Evolutionary conservation across 1,140 invertebrate genomes (phyloP).

Genomic region (Drosophila arizonae): DNA sequence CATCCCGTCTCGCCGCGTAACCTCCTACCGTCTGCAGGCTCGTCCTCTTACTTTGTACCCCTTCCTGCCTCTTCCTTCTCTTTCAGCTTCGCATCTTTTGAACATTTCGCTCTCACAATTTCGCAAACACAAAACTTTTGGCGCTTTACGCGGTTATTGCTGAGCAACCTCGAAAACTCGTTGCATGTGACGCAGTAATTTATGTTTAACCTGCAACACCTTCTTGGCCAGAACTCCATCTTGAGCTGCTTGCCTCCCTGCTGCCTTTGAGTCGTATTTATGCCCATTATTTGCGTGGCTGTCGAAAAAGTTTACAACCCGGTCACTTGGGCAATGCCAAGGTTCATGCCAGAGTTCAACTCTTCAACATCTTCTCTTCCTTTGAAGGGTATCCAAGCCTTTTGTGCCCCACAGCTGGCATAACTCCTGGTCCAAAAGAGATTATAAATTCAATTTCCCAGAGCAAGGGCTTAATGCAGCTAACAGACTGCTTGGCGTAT

Average conservation of each 20-base stretch:
- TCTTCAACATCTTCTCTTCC: neutral
- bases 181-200: constrained; percentile 54
- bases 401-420: too few species aligned
- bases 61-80: neutral
- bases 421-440: too few species aligned
- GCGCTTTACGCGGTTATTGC: constrained; percentile 48
- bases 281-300: constrained; percentile 48
- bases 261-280: constrained; percentile 23
- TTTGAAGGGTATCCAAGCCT: constrained; percentile 9
- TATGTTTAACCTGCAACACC: constrained; percentile 51
- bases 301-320: constrained; percentile 45
- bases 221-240: constrained; percentile 38
- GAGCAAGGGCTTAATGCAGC: too few species aligned
- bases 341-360: constrained; percentile 14
- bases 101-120: neutral
- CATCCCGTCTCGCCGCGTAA: too few species aligned
- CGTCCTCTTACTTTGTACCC: too few species aligned
- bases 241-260: neutral
- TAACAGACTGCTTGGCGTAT: too few species aligned
- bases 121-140: constrained; percentile 35
- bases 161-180: constrained; percentile 44
- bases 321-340: constrained; percentile 33
- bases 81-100: constrained; percentile 3
- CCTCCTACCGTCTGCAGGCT: too few species aligned
- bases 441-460: too few species aligned